Percentiles rank a stretch among this genome's conserved stretches.
Conservation (phyloP, 2,113 vertebrate genomes). For the Rhinichthys klamathensis region DNA sequence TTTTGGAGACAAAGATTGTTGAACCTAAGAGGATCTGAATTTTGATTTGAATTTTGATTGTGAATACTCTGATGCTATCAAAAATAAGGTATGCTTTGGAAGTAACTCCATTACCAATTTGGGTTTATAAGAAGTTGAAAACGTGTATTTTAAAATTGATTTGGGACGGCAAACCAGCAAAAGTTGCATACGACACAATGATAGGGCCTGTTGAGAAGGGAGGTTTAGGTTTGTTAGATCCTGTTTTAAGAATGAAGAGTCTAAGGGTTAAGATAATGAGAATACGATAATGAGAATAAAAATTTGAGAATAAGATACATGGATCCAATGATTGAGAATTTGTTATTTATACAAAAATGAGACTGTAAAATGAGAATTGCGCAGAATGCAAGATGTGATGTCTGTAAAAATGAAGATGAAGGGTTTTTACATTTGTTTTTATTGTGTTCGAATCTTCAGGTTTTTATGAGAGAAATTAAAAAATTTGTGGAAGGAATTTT, state of each 20-base stretch:
- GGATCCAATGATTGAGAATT: neutral
- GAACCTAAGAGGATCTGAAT: too few species aligned
- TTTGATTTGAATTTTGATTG: too few species aligned
- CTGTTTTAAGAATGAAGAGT: neutral
- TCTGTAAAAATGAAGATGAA: neutral
- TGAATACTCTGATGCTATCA: too few species aligned
- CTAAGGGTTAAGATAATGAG: neutral
- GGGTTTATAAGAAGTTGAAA: neutral
- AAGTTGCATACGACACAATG: neutral
- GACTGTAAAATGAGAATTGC: neutral
- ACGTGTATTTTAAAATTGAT: neutral
- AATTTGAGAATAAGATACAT: neutral
- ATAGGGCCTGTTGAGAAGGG: neutral
- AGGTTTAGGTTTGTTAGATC: neutral
- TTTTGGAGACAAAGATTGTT: too few species aligned
- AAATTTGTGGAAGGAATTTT: neutral
- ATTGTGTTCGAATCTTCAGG: neutral
- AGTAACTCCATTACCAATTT: neutral
- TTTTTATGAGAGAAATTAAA: neutral
- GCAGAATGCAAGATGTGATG: conserved; percentile 2
- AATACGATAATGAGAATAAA: neutral
- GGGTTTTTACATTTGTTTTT: neutral
- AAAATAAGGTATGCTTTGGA: too few species aligned
- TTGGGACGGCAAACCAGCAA: neutral
- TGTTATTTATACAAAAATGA: neutral